A percentile compares a stretch with the other conserved stretches of the same genome.
phyloP scores from a whole-genome alignment of 2,113 vertebrate species.

The Suncus etruscus region DNA sequence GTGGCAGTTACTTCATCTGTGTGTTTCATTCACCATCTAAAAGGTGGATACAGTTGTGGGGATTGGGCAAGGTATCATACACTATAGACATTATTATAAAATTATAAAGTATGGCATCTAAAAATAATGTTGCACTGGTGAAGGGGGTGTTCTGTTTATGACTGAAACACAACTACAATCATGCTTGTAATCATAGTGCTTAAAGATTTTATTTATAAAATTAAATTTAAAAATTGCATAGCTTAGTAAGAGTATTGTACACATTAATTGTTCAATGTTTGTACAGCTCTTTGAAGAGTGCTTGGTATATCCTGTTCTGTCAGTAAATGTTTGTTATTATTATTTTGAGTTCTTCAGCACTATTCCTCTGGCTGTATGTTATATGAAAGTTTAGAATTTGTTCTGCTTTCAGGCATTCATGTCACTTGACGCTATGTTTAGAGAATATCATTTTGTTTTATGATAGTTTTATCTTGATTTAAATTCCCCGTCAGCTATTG shows the following conservation, averaged over 20 bases:
- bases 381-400: constrained; percentile 39
- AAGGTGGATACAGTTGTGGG: neutral
- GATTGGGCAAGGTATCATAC: too few relatives aligned
- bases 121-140: too few relatives aligned
- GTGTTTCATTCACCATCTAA: neutral
- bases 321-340: constrained; percentile 42
- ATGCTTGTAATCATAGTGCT: too few relatives aligned
- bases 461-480: constrained; percentile 28
- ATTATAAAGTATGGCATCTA: too few relatives aligned
- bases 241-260: constrained; percentile 12
- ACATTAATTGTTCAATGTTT: constrained; percentile 29
- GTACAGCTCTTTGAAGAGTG: neutral
- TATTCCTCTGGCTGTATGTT: constrained; percentile 27
- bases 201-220: too few relatives aligned
- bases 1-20: constrained; percentile 52
- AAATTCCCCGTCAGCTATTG: constrained; percentile 11
- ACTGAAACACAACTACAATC: too few relatives aligned
- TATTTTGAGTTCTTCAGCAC: constrained; percentile 29
- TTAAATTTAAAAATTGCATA: too few relatives aligned
- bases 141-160: too few relatives aligned
- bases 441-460: constrained; percentile 39
- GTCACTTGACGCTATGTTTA: constrained; percentile 19
- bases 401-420: constrained; percentile 12
- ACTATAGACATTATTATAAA: too few relatives aligned
- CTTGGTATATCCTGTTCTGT: neutral